Base-by-base conservation (phyloP, 1,140 invertebrate species). In the Lepidurus couesii region DNA sequence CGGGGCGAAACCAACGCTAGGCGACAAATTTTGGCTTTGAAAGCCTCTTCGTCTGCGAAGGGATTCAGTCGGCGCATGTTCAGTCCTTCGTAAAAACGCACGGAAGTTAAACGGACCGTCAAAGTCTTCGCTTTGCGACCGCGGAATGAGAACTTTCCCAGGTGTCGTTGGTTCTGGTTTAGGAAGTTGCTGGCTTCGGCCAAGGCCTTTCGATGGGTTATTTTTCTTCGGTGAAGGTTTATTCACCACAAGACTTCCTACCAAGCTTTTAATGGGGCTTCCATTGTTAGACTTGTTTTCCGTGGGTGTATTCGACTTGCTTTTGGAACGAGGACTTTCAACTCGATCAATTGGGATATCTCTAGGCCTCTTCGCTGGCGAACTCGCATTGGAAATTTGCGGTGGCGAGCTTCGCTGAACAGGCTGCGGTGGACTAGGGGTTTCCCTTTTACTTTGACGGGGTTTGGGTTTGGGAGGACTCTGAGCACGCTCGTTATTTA, bases 71-170 rank as follows among this genome's bases (percentile, higher is more conserved):
- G 91, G 91, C 7, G 90, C 88, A 80, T 88, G 87, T 77, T 90
- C 86, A 1, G 91, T 91, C 11, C 90, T 90, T 77, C 90, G 85
- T 8, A 92, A 82, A 8, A 92, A 82, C 82, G 91, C 89, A 74
- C 91, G 86, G 82, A 92, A 93, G 81, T 92, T 89, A 82, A 90
- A 92, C 0, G 90, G 90, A 1, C 90, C 90, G 24, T 87, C 86
- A 5, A 87, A 86, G 74, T 90, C 89, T 45, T 89, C 87, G 9
- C 86, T 84, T 47, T 45, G 43, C 5, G 42, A 77, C 42, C 24
- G 75, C 26, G 21, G 75, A 80, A 47, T 24, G n/a, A 44, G 42
- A 47, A 74, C 78, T 74, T 79, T 42, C 44, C 44, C 73, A 24
- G 44, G 42, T 44, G 24, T 73, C 44, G 44, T 45, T 75, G n/a